Conservation (phyloP, 2,113 vertebrate species). For the Calyptomena viridis region DNA sequence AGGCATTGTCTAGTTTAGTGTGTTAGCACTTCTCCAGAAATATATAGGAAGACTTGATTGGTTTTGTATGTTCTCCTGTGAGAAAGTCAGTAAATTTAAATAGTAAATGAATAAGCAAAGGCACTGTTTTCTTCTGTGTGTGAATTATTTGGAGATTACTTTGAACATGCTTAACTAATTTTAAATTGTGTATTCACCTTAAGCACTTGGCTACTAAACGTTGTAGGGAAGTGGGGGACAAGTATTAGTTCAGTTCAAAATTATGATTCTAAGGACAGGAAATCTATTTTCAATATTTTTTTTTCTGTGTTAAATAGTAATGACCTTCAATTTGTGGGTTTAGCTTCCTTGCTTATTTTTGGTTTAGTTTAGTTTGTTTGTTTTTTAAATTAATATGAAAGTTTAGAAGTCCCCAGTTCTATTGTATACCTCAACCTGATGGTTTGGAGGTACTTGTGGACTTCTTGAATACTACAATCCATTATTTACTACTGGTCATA, state of each 20-base stretch:
- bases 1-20: not conserved
- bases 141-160: not conserved
- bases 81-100: not conserved
- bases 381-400: not conserved
- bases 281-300: not conserved
- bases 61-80: not conserved
- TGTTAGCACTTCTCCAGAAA: not conserved
- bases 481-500: conserved; percentile 44
- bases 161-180: not conserved
- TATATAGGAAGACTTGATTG: not conserved
- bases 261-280: not conserved
- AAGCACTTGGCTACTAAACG: not conserved
- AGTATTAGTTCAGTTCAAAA: not conserved
- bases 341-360: not conserved
- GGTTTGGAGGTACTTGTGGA: conserved; percentile 9
- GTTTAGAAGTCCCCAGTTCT: not conserved
- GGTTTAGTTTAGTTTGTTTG: not conserved
- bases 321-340: not conserved
- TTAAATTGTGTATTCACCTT: not conserved
- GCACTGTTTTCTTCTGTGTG: not conserved
- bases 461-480: conserved; percentile 10
- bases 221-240: not conserved
- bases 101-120: not conserved
- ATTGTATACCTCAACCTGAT: not conserved
- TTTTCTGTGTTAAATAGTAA: not conserved